Conservation (phyloP, 2,797 vertebrate species). For the Botia kubotai region DNA sequence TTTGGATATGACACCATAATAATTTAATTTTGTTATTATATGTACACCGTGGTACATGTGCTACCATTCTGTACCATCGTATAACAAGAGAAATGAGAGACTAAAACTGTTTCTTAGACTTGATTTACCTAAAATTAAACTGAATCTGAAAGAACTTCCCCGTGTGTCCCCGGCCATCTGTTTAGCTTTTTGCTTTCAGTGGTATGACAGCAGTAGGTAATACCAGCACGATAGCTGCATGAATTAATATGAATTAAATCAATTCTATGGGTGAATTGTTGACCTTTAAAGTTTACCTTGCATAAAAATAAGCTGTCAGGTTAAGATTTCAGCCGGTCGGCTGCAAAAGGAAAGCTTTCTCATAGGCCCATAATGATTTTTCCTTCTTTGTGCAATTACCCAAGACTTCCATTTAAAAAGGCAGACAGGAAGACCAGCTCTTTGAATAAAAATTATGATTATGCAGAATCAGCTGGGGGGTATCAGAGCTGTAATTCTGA, state of each 20-base stretch:
- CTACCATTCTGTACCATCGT: too few relatives aligned
- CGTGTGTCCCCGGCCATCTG: slow-evolving; percentile 34
- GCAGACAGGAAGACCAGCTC: slow-evolving; percentile 25
- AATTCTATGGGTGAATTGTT: slow-evolving; percentile 9
- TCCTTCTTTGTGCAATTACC: slow-evolving; percentile 13
- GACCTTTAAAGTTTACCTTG: slow-evolving; percentile 46
- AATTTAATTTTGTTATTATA: background rate
- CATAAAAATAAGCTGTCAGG: slow-evolving; percentile 35
- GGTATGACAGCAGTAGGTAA: slow-evolving; percentile 7
- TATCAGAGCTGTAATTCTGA: slow-evolving; percentile 44
- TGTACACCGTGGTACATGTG: too few relatives aligned
- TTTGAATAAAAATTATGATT: slow-evolving; percentile 47
- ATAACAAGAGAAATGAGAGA: too few relatives aligned
- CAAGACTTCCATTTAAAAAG: slow-evolving; percentile 35
- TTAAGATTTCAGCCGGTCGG: background rate
- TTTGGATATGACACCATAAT: background rate
- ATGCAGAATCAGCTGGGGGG: slow-evolving; percentile 18
- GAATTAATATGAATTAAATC: slow-evolving; percentile 11
- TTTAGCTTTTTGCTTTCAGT: slow-evolving; percentile 23
- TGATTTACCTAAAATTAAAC: background rate
- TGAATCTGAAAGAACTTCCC: slow-evolving; percentile 21
- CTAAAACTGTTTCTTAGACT: too few relatives aligned
- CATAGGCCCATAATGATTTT: slow-evolving; percentile 23
- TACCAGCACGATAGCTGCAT: slow-evolving; percentile 14
- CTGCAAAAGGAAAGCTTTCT: slow-evolving; percentile 13